Evolutionary conservation across 2,113 vertebrate species (phyloP).

Genomic region (Cyrtonyx montezumae): DNA sequence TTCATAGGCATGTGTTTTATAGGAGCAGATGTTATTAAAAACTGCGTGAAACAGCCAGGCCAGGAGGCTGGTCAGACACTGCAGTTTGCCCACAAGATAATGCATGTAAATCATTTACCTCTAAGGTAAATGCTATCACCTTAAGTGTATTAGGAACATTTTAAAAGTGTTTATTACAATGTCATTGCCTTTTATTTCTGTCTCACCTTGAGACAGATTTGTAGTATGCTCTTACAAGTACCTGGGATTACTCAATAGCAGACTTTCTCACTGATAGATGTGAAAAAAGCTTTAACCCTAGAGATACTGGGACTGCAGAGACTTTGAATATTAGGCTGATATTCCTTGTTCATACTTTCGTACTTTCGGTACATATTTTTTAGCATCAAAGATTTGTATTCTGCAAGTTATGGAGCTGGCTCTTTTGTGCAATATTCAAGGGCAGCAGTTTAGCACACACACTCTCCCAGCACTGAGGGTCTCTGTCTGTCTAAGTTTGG

Average conservation of each 20-base stretch:
- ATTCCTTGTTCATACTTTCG: background rate
- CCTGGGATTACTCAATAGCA: background rate
- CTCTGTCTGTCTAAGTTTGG: background rate
- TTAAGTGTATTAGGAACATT: background rate
- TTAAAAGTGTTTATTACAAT: background rate
- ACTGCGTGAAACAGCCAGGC: background rate
- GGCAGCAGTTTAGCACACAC: background rate
- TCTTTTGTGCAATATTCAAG: background rate
- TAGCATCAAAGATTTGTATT: background rate
- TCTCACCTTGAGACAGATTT: background rate
- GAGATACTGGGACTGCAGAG: background rate
- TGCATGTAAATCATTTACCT: background rate
- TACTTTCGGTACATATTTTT: background rate
- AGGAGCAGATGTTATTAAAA: background rate
- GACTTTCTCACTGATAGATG: background rate
- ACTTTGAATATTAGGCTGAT: background rate
- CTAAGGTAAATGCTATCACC: background rate
- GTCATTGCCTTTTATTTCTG: background rate
- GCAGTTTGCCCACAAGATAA: background rate
- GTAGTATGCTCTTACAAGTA: background rate
- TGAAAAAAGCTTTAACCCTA: background rate
- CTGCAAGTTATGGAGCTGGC: background rate
- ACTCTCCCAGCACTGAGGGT: background rate
- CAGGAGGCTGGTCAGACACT: background rate
- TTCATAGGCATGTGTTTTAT: background rate